phyloP scores from a whole-genome alignment of 2,888 invertebrate genomes.

The Agrotis ipsilon region DNA sequence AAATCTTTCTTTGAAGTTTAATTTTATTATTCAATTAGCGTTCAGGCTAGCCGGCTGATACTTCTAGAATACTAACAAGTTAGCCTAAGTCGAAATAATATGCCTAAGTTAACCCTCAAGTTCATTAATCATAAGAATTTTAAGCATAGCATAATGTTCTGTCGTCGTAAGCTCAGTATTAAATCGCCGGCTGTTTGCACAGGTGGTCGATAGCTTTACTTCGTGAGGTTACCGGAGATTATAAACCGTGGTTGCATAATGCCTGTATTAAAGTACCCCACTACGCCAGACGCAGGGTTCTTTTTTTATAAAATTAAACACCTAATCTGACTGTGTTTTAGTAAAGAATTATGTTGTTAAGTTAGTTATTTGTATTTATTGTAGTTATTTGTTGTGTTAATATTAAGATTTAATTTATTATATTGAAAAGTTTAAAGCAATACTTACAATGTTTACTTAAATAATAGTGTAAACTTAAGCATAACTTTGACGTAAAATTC shows the following conservation, averaged over 20 bases:
- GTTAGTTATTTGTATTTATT: no score
- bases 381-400: no score
- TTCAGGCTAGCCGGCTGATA: slow-evolving; percentile 8
- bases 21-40: slow-evolving; percentile 56
- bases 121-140: slow-evolving; percentile 59
- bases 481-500: no score
- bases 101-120: slow-evolving; percentile 17
- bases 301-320: no score
- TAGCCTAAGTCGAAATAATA: slow-evolving; percentile 33
- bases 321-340: no score
- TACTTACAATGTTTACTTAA: no score
- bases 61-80: slow-evolving; percentile 50
- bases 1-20: slow-evolving; percentile 28
- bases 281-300: no score
- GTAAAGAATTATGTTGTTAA: no score
- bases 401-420: no score
- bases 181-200: slow-evolving; percentile 55
- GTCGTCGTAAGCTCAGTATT: slow-evolving; percentile 45
- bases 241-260: not conserved
- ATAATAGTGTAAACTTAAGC: no score
- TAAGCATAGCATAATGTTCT: slow-evolving; percentile 37
- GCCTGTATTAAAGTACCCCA: not conserved
- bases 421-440: no score
- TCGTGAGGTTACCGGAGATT: slow-evolving; percentile 23
- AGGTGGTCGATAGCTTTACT: slow-evolving; percentile 54